Percentiles rank a stretch among this genome's conserved stretches.
Evolutionary conservation across 2,888 invertebrate species (phyloP).

Genomic region (Synanthedon andrenaeformis): DNA sequence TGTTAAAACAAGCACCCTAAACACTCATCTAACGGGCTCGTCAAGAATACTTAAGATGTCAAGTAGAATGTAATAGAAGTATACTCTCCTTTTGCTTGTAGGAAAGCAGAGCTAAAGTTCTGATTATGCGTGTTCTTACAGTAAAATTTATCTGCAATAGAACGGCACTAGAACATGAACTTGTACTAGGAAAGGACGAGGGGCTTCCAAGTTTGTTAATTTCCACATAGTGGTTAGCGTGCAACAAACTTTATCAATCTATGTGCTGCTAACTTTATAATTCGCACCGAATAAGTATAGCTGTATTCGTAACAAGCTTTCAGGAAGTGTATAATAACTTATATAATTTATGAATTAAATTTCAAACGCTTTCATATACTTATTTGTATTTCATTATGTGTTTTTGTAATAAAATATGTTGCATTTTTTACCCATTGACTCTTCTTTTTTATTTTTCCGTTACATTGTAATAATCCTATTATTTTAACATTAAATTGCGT

Average conservation of each 20-base stretch:
- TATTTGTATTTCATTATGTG: too few relatives aligned
- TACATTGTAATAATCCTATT: too few relatives aligned
- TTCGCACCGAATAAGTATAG: conserved; percentile 6
- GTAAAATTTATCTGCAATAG: conserved; percentile 37
- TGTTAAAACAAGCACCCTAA: too few relatives aligned
- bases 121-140: background rate
- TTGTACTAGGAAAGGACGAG: conserved; percentile 32
- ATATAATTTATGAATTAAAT: background rate
- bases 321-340: background rate
- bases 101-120: background rate
- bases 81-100: background rate
- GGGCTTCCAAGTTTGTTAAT: conserved; percentile 52
- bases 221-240: conserved; percentile 43
- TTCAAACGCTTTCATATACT: background rate
- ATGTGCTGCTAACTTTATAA: conserved; percentile 36
- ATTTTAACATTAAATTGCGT: too few relatives aligned
- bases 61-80: too few relatives aligned
- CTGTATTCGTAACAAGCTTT: background rate
- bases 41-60: too few relatives aligned
- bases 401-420: too few relatives aligned
- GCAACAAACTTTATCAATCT: conserved; percentile 57
- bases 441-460: too few relatives aligned
- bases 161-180: conserved; percentile 23
- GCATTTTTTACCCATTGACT: too few relatives aligned
- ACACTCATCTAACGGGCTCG: too few relatives aligned